These are phyloP conservation scores for Tanypteryx hageni DNA, from an alignment of 2,888 invertebrate genomes.

Conservation along the genomic window DNA sequence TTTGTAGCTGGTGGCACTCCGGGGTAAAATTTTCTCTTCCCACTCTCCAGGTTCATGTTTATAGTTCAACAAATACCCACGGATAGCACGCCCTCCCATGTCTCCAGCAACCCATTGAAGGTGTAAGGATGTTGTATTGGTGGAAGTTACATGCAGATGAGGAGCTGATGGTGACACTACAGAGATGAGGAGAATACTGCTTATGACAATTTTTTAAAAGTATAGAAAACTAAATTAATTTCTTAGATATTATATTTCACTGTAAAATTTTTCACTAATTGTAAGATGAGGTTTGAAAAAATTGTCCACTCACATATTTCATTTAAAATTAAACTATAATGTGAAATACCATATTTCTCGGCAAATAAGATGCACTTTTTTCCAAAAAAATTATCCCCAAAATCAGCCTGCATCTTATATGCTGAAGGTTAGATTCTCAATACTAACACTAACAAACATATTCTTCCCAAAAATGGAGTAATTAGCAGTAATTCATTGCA, in stretches of 20 bases:
- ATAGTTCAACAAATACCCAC: constrained; percentile 72
- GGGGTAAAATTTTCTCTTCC: constrained; percentile 71
- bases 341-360: too few relatives aligned
- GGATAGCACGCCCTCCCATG: constrained; percentile 73
- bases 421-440: too few relatives aligned
- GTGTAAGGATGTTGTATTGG: constrained; percentile 71
- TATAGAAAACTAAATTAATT: not conserved
- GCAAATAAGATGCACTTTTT: too few relatives aligned
- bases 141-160: constrained; percentile 71
- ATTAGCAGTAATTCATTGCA: too few relatives aligned
- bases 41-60: constrained; percentile 71
- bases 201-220: not conserved
- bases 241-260: too few relatives aligned
- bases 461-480: too few relatives aligned
- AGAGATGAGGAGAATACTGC: constrained; percentile 37
- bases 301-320: too few relatives aligned
- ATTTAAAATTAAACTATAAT: too few relatives aligned
- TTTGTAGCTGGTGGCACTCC: constrained; percentile 70
- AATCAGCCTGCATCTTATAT: too few relatives aligned
- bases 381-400: too few relatives aligned
- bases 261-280: too few relatives aligned
- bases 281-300: not conserved
- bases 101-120: constrained; percentile 73
- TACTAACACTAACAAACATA: too few relatives aligned
- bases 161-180: constrained; percentile 73